Evolutionary conservation across 1,140 invertebrate genomes (phyloP), one percentile per base, ranked within the genome.

Genomic region (Bactericera cockerelli): DNA sequence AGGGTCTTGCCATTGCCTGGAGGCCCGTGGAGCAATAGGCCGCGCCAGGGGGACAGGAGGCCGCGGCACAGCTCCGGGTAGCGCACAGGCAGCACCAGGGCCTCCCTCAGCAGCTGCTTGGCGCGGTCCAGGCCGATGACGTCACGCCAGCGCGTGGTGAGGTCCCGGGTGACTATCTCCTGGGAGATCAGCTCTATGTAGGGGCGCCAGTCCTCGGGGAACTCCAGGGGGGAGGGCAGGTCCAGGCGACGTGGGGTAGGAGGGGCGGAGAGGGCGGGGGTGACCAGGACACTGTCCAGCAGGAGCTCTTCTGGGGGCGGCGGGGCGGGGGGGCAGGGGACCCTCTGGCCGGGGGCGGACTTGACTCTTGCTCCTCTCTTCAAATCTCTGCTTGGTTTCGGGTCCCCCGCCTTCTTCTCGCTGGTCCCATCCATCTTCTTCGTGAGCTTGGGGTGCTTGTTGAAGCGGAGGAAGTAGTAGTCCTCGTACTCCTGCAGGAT

Each of bases 401-500:
- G n/a, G n/a, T n/a, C n/a, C n/a, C n/a, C n/a, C n/a, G n/a, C n/a
- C n/a, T n/a, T n/a, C n/a, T n/a, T n/a, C n/a, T n/a, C n/a, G n/a
- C n/a, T n/a, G n/a, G n/a, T n/a, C n/a, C n/a, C n/a, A 4, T 54
- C 72, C 22, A 66, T 54, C 57, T 77, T 82, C 71, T 80, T 84
- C 26, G 82, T 80, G 26, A 92, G 78, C 68, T 81, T 83, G 0
- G 92, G 91, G 68, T 87, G 82, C 70, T 87, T 89, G 68, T 87
- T 83, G 71, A 90, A 94, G 65, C 88, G 82, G 19, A 87, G 73
- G 64, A 81, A 80, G 70, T 90, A 92, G 74, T 88, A 95, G 56
- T 83, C 84, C 63, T 85, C 85, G 70, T 88, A 96, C 64, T 95
- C 90, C 72, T 89, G 79, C 49, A 95, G 71, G 59, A 97, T 86